These are phyloP conservation scores for Gambusia affinis DNA, from an alignment of 2,113 vertebrate genomes.

Conservation along the genomic window DNA sequence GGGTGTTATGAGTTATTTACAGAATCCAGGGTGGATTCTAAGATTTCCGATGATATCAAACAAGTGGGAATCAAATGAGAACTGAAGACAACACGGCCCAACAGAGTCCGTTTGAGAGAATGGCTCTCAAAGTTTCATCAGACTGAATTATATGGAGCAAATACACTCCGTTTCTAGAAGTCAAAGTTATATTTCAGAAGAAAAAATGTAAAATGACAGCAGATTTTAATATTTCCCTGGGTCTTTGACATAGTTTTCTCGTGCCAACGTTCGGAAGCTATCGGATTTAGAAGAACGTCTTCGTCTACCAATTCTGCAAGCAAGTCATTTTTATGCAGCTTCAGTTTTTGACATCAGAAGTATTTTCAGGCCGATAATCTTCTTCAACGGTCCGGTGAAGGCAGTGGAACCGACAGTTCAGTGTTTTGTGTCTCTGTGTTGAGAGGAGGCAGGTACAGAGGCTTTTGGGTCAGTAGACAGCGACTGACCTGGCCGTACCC, in stretches of 20 bases:
- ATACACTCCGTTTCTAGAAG: constrained; percentile 52
- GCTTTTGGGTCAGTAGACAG: constrained; percentile 44
- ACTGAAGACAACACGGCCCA: too few relatives aligned
- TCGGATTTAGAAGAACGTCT: background rate
- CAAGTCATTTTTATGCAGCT: background rate
- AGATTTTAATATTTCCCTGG: too few relatives aligned
- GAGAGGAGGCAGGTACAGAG: constrained; percentile 11
- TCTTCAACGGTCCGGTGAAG: background rate
- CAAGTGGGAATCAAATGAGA: too few relatives aligned
- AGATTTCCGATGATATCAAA: too few relatives aligned
- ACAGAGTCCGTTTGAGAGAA: too few relatives aligned
- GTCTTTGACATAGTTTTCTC: background rate
- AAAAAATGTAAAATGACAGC: background rate
- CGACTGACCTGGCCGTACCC: constrained; percentile 40
- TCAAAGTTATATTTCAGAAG: constrained; percentile 35
- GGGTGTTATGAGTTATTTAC: too few relatives aligned
- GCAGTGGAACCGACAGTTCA: background rate
- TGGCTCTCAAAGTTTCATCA: constrained; percentile 20
- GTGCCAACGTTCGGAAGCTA: background rate
- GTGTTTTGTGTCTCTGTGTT: background rate
- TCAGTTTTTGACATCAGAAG: background rate
- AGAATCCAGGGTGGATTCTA: too few relatives aligned
- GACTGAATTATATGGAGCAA: constrained; percentile 50
- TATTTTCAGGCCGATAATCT: background rate
- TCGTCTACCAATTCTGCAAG: too few relatives aligned